phyloP scores from a whole-genome alignment of 37 sponge, comb jelly and placozoan species.

The Halichondria panicea region DNA sequence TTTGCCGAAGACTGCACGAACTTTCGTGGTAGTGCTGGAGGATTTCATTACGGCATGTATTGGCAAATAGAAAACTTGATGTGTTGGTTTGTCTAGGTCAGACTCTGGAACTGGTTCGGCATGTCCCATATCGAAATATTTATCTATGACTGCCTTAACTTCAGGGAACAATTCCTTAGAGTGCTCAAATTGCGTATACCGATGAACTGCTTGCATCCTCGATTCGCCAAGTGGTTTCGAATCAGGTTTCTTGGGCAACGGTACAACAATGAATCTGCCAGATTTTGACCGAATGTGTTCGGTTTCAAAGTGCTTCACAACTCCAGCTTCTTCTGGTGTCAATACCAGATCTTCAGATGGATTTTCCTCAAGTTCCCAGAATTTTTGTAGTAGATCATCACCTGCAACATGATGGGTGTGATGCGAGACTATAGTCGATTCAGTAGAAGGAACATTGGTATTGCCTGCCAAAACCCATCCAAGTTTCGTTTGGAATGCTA shows the following conservation, averaged over 20 bases:
- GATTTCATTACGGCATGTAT: conserved; percentile 11
- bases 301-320: background rate
- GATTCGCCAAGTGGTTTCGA: conserved; percentile 13
- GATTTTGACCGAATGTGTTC: background rate
- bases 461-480: background rate
- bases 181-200: conserved; percentile 10
- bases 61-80: conserved; percentile 13
- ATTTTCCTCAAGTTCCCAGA: conserved; percentile 36
- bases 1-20: conserved; percentile 16
- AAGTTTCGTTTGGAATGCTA: too few species aligned
- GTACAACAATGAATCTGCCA: conserved; percentile 25
- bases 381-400: conserved; percentile 16
- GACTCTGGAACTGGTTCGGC: too few species aligned
- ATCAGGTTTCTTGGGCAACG: conserved; percentile 5
- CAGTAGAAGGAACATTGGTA: background rate
- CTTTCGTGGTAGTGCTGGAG: conserved; percentile 13
- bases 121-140: too few species aligned
- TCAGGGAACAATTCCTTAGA: conserved; percentile 13
- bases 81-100: background rate
- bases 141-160: conserved; percentile 8
- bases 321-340: background rate
- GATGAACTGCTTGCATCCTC: conserved; percentile 4
- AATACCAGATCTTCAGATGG: background rate
- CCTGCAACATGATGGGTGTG: background rate
- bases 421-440: background rate